A percentile compares a stretch with the other conserved stretches of the same genome.
Evolutionary conservation across 2,797 vertebrate genomes (phyloP).

Genomic region (Notamacropus eugenii): DNA sequence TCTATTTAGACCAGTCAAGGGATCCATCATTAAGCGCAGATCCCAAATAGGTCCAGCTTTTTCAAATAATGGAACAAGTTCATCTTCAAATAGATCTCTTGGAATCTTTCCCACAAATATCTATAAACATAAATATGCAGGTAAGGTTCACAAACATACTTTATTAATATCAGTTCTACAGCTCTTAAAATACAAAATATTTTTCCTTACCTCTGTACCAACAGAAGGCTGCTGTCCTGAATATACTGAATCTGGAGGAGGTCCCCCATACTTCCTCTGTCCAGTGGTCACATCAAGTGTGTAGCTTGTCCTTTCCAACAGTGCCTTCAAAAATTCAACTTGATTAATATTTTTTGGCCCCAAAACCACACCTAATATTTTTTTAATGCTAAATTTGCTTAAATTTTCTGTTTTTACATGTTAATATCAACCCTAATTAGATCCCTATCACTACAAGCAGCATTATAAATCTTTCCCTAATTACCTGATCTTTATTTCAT

Average conservation of each 20-base stretch:
- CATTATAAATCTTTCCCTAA: background rate
- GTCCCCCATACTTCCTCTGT: constrained; percentile 97
- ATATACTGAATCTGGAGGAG: constrained; percentile 94
- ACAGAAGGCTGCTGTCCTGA: constrained; percentile 92
- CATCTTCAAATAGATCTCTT: constrained; percentile 98
- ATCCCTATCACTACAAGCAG: background rate
- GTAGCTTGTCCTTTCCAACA: constrained; percentile 95
- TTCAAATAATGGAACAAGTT: constrained; percentile 98
- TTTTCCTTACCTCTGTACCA: constrained; percentile 94
- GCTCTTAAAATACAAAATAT: constrained; percentile 64
- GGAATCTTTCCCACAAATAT: constrained; percentile 99
- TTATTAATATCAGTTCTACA: constrained; percentile 49
- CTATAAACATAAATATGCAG: constrained; percentile 83
- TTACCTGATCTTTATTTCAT: background rate
- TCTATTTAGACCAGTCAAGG: constrained; percentile 97
- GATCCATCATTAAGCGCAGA: constrained; percentile 99
- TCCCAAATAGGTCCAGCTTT: constrained; percentile 99
- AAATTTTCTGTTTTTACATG: constrained; percentile 40
- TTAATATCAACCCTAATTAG: constrained; percentile 29
- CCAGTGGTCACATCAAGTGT: constrained; percentile 98
- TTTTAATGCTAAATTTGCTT: constrained; percentile 5
- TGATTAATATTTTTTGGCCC: constrained; percentile 63
- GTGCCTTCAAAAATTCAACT: constrained; percentile 86
- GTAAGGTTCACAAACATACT: constrained; percentile 63
- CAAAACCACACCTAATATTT: constrained; percentile 30